Percentiles rank a stretch among this genome's conserved stretches.
phyloP scores from a whole-genome alignment of 2,888 invertebrate genomes.

The Acronicta psi region DNA sequence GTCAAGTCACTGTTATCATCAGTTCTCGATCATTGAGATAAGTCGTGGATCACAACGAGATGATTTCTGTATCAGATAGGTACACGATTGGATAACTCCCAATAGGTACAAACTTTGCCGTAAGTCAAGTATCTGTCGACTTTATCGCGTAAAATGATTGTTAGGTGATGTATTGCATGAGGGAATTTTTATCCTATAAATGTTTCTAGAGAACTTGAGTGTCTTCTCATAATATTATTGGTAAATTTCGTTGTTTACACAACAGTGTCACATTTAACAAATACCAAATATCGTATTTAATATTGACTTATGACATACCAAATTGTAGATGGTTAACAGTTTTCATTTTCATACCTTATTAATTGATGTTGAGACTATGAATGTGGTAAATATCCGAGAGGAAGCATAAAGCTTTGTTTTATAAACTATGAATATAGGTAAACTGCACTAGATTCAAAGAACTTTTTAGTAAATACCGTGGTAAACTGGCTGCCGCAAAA shows the following conservation, averaged over 20 bases:
- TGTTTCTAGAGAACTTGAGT: no score
- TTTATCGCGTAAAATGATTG: slow-evolving; percentile 25
- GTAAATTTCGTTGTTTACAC: no score
- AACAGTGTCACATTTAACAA: no score
- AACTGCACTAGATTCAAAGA: slow-evolving; percentile 22
- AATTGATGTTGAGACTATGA: background rate
- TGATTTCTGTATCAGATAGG: slow-evolving; percentile 65
- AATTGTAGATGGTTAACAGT: background rate
- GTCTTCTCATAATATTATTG: no score
- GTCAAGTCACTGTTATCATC: slow-evolving; percentile 72
- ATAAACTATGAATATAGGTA: slow-evolving; percentile 31
- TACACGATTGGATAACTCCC: slow-evolving; percentile 35
- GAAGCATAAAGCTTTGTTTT: slow-evolving; percentile 18
- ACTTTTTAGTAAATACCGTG: slow-evolving; percentile 40
- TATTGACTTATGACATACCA: background rate
- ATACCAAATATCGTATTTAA: background rate
- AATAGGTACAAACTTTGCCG: slow-evolving; percentile 1
- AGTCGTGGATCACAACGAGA: slow-evolving; percentile 69
- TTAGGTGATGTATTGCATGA: slow-evolving; percentile 6
- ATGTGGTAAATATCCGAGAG: slow-evolving; percentile 10
- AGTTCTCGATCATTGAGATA: slow-evolving; percentile 70
- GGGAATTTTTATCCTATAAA: slow-evolving; percentile 1
- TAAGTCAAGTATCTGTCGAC: slow-evolving; percentile 19
- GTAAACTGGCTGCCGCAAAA: slow-evolving; percentile 37
- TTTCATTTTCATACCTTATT: no score